phyloP scores from a whole-genome alignment of 1,140 invertebrate species.

The Penaeus chinensis region DNA sequence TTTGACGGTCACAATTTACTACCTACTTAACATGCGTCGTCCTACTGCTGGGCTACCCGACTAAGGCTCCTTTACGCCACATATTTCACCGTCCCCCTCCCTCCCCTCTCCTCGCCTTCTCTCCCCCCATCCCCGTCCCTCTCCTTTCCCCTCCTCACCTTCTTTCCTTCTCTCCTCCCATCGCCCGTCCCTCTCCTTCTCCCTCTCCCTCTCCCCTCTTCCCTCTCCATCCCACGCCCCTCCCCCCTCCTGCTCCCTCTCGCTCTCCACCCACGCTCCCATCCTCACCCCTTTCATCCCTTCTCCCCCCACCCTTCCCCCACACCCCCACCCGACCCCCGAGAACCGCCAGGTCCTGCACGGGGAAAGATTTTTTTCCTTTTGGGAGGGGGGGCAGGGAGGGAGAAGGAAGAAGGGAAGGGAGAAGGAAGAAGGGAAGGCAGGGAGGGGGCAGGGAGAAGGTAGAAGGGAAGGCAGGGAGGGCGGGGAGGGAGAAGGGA shows the following conservation, averaged over 20 bases:
- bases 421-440: background rate
- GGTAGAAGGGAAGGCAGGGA: background rate
- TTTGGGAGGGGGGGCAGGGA: too few relatives aligned
- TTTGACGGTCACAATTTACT: slow-evolving; percentile 58
- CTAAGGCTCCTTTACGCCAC: slow-evolving; percentile 46
- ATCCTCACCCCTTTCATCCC: background rate
- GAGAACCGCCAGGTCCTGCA: too few relatives aligned
- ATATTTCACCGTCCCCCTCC: slow-evolving; percentile 30
- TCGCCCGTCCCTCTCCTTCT: background rate
- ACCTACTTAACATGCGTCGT: slow-evolving; percentile 59
- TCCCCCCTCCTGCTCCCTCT: background rate
- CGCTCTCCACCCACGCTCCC: background rate
- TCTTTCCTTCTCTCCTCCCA: background rate
- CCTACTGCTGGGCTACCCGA: slow-evolving; percentile 27
- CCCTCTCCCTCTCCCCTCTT: background rate
- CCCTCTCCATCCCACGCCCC: background rate
- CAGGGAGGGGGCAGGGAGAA: background rate
- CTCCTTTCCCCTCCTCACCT: background rate
- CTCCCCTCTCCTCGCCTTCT: background rate
- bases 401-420: too few relatives aligned
- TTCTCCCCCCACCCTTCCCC: background rate
- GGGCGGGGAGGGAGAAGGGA: background rate
- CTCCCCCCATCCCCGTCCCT: background rate
- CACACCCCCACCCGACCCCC: too few relatives aligned
- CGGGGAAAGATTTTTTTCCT: too few relatives aligned